Evolutionary conservation across 1,140 invertebrate genomes (phyloP), one percentile per base, ranked within the genome.

Genomic region (Mamestra configurata): DNA sequence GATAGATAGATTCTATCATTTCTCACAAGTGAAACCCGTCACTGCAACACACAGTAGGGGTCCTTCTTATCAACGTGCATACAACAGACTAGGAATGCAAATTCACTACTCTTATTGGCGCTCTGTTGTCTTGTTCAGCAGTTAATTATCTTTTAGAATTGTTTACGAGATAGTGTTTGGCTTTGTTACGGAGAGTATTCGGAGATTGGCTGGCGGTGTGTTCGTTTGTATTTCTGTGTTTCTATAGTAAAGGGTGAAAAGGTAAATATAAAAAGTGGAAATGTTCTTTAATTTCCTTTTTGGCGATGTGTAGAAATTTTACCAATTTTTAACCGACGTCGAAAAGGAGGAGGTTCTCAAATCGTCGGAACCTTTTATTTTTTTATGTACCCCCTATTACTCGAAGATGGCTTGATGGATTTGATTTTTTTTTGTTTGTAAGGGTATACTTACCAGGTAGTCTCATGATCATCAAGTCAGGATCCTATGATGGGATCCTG

Each of bases 21-120:
- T 40, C 37, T 46, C 43, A 46, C 43, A 15, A 8, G 11, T 46
- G 10, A 46, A 46, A 13, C 13, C 43, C 2, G 0, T 55, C 7
- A 8, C 18, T 2, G 51, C 0, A 6, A 59, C 27, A n/a, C 13
- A 35, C 57, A 55, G 76, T 78, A 78, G 35, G 61, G 59, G 64
- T 24, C 4, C n/a, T 40, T 43, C 61, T 78, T 78, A 78, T 78
- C 76, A 68, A 24, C 24, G 49, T 78, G 75, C 75, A 78, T 64
- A 78, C 64, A 78, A 78, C 59, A 68, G 49, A 78, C 76, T 78
- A 49, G 46, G 76, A 78, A 78, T 78, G 76, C 76, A 78, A 78
- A 78, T 78, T 70, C 37, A 53, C 76, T 40, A 53, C 59, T 78
- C 61, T 55, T 78, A 70, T 61, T 78, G 64, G 76, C 76, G 76